Conservation (phyloP, 2,888 invertebrate species). For the Drosophila buzzatii region DNA sequence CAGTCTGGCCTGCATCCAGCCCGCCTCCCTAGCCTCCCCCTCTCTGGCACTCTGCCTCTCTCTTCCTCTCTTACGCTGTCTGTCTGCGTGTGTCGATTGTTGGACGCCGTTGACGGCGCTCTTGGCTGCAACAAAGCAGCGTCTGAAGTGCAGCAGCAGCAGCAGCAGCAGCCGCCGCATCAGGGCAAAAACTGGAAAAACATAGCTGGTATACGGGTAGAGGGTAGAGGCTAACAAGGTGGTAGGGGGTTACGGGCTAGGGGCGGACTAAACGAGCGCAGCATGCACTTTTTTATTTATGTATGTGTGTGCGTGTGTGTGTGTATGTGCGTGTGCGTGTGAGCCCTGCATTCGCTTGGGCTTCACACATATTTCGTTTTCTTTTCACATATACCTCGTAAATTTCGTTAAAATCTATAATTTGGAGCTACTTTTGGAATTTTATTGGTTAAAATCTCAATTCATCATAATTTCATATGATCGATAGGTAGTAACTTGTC, state of each 20-base stretch:
- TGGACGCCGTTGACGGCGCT: conserved; percentile 58
- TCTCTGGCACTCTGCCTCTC: conserved; percentile 12
- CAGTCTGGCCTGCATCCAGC: conserved; percentile 59
- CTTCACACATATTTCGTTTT: conserved; percentile 29
- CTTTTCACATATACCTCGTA: conserved; percentile 14
- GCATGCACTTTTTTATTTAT: conserved; percentile 65
- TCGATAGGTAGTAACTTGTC: background rate
- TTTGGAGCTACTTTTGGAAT: background rate
- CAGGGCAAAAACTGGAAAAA: conserved; percentile 59
- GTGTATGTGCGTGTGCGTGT: conserved; percentile 13
- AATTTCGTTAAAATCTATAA: no score
- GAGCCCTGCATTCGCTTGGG: conserved; percentile 52
- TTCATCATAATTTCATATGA: background rate
- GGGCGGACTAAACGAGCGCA: conserved; percentile 48
- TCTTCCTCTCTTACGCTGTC: conserved; percentile 10
- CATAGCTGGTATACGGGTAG: conserved; percentile 19
- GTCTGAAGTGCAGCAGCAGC: conserved; percentile 74
- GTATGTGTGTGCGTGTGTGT: conserved; percentile 13
- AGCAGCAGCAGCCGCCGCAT: conserved; percentile 56
- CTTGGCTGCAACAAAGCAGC: conserved; percentile 72
- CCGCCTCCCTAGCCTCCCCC: conserved; percentile 11
- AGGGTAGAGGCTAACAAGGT: background rate
- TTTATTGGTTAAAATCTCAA: background rate
- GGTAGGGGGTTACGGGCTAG: background rate
- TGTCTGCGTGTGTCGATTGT: conserved; percentile 76